Base-by-base conservation (phyloP, 2,888 invertebrate genomes). In the Xylota segnis region DNA sequence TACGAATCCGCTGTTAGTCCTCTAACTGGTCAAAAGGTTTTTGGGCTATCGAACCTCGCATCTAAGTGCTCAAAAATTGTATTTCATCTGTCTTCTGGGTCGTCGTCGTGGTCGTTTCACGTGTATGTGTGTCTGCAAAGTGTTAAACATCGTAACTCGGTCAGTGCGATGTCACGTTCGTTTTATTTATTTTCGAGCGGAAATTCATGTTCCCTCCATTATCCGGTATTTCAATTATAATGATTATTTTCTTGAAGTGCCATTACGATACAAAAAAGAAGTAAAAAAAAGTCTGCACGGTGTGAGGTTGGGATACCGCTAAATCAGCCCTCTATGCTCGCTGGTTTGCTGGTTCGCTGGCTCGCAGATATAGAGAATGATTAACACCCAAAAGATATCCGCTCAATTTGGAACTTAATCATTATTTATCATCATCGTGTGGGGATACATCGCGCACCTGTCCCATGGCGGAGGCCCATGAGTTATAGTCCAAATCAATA, bases 311-410 rank as follows among this genome's bases (percentile, higher is more conserved):
- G 27, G 23, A 50, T 81, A 72, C 72, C 77, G 78, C 72, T 83
- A 72, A 78, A 78, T 58, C 77, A 83, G 56, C 71, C 34, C 52
- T 66, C 45, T 59, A 59, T 59, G 52, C 47, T 52, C 34, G 40
- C n/a, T n/a, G n/a, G n/a, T n/a, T n/a, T n/a, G n/a, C n/a, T n/a
- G n/a, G n/a, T n/a, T n/a, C n/a, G n/a, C n/a, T n/a, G 7, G 40
- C 12, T 29, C 12, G 37, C 14, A 29, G 71, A 23, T 23, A 23
- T 23, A 23, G 23, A 23, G 23, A 65, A 81, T 84, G 84, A 84
- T 84, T 84, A 81, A 84, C 81, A 71, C 84, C 84, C 81, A 75
- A 81, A 75, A 76, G 84, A 84, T 84, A 84, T 75, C 81, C 70
- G 45, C 70, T 81, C 84, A 75, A 79, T 84, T 84, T 81, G 81